Evolutionary conservation across 2,113 vertebrate genomes (phyloP).

Genomic region (Macquaria australasica): DNA sequence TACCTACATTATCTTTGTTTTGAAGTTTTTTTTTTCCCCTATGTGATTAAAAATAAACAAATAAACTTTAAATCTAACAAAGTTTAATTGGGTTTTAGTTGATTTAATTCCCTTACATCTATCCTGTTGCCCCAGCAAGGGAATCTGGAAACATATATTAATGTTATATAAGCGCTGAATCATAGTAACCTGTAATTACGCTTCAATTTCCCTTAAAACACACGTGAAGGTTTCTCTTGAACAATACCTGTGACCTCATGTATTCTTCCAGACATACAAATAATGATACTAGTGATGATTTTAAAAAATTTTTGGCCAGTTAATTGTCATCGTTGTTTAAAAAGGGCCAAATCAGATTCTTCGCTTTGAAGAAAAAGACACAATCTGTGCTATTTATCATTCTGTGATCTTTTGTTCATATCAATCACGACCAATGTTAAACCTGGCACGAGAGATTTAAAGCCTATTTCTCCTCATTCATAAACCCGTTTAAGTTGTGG

Average conservation of each 20-base stretch:
- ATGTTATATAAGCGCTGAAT: background rate
- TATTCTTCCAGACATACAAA: background rate
- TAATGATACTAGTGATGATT: background rate
- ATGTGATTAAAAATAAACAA: too few species aligned
- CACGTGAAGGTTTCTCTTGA: background rate
- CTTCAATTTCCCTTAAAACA: background rate
- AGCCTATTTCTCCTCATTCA: conserved; percentile 31
- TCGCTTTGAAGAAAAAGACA: background rate
- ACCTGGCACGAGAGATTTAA: conserved; percentile 25
- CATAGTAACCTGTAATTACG: too few species aligned
- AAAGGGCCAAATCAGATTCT: background rate
- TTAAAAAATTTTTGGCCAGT: background rate
- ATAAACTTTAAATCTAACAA: background rate
- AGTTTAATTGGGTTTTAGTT: background rate
- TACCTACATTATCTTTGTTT: too few species aligned
- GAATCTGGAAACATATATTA: background rate
- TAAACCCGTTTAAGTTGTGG: conserved; percentile 29
- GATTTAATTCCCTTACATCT: background rate
- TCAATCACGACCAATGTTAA: conserved; percentile 19
- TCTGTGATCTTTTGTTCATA: conserved; percentile 20
- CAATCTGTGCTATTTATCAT: background rate
- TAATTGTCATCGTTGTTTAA: conserved; percentile 4
- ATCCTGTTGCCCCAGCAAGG: background rate
- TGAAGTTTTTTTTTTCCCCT: too few species aligned
- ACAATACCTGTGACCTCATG: background rate